Evolutionary conservation across 1,140 invertebrate genomes (phyloP), one percentile per base, ranked within the genome.

Genomic region (Bombus soroeensis): DNA sequence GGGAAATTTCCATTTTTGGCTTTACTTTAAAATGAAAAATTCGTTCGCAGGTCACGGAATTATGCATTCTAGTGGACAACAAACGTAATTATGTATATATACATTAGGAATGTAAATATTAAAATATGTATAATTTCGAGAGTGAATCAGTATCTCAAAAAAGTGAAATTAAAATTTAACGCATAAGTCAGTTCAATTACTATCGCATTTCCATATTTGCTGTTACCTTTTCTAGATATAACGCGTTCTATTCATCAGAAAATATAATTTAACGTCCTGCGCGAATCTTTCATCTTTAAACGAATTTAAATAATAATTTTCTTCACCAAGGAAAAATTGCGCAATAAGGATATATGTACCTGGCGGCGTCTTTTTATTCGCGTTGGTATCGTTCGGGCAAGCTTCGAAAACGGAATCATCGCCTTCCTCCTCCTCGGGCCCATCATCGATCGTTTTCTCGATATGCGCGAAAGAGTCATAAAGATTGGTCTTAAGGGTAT

Each of bases 341-440:
- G 13, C n/a, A 39, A 15, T 81, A 18, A 57, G 64, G 66, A n/a
- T 59, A 53, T 92, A n/a, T 59, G 41, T 93, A 93, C 92, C 92
- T 93, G 88, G 85, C 43, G 84, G 83, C 1, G 81, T 66, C 43
- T 89, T 84, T 32, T 70, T 88, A 81, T 78, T 89, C 57, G 87
- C 80, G 34, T 91, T 88, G 41, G 85, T 88, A 41, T 79, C 89
- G 32, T 88, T 85, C 73, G 89, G 87, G 76, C 81, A 91, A 0
- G 87, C 88, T 82, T 95, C 95, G 66, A 95, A 95, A 66, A 95
- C 94, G 18, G 93, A 95, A 74, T 95, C 95, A 53, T 95, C 94
- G 10, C 93, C 95, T 32, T 95, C 94, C 13, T 95, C 94, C 13
- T 95, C 94, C 13, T 95, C 93, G 0, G 93, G 92, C 8, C 92